Evolutionary conservation across 30 jellyfish, hydroid and myxozoan species (phyloP).

Genomic region (Chironex yamaguchii): DNA sequence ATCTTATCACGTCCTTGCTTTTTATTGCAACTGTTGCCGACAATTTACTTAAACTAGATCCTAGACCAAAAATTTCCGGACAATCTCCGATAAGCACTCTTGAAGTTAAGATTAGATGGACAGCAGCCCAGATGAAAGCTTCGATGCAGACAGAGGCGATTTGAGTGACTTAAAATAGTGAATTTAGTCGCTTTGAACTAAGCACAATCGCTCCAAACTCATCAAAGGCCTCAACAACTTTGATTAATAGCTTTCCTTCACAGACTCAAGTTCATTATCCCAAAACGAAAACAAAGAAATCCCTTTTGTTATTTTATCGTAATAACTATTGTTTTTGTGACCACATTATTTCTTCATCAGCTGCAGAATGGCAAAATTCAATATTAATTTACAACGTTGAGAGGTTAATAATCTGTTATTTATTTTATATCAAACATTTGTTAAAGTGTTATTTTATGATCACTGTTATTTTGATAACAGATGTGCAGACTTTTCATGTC

Average conservation of each 20-base stretch:
- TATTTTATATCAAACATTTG: not conserved
- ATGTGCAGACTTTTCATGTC: not conserved
- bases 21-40: not conserved
- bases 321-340: not conserved
- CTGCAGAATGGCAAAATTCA: not conserved
- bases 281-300: not conserved
- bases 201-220: too few species aligned
- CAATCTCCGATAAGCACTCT: not conserved
- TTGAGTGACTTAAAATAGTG: too few species aligned
- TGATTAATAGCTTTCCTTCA: not conserved
- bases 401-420: not conserved
- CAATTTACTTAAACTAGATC: not conserved
- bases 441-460: not conserved
- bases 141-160: too few species aligned
- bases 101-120: too few species aligned
- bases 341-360: not conserved
- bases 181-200: too few species aligned
- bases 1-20: not conserved
- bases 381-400: not conserved
- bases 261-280: not conserved
- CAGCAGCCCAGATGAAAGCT: too few species aligned
- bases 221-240: too few species aligned
- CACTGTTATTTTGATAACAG: not conserved
- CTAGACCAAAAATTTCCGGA: not conserved
- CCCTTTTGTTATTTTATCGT: not conserved